phyloP scores from a whole-genome alignment of 2,113 vertebrate species.

The Prionailurus bengalensis region DNA sequence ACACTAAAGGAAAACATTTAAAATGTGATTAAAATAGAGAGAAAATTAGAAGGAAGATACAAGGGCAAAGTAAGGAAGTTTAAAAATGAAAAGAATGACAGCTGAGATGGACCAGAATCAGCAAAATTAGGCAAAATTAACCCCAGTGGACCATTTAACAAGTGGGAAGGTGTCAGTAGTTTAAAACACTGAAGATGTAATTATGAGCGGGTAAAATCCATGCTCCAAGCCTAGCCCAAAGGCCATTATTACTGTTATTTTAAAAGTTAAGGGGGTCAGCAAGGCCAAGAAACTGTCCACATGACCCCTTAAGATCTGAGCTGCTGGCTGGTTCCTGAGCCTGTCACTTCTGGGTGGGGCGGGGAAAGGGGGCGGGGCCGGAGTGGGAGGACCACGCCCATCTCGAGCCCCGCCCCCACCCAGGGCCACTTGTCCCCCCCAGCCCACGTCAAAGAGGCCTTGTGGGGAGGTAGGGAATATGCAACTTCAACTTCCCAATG shows the following conservation, averaged over 20 bases:
- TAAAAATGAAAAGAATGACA: background rate
- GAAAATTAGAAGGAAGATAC: background rate
- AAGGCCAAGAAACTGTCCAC: background rate
- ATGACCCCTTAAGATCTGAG: background rate
- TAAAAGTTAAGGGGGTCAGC: background rate
- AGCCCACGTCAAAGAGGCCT: background rate
- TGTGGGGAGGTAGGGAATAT: too few species aligned
- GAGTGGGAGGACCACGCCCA: rapidly evolving
- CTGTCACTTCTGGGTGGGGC: background rate
- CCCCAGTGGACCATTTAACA: background rate
- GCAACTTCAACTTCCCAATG: background rate
- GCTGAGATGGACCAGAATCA: background rate
- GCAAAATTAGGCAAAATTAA: background rate
- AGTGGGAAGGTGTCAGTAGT: background rate
- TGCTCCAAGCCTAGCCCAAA: background rate
- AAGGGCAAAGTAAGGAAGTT: background rate
- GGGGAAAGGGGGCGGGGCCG: background rate
- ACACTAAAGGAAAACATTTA: background rate
- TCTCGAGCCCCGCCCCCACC: background rate
- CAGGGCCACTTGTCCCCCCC: rapidly evolving
- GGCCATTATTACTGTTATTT: background rate
- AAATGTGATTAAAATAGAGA: background rate
- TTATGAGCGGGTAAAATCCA: background rate
- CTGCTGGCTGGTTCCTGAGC: background rate
- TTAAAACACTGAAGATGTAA: background rate